phyloP scores from a whole-genome alignment of 1,140 invertebrate species.

The Lasioglossum albipes region DNA sequence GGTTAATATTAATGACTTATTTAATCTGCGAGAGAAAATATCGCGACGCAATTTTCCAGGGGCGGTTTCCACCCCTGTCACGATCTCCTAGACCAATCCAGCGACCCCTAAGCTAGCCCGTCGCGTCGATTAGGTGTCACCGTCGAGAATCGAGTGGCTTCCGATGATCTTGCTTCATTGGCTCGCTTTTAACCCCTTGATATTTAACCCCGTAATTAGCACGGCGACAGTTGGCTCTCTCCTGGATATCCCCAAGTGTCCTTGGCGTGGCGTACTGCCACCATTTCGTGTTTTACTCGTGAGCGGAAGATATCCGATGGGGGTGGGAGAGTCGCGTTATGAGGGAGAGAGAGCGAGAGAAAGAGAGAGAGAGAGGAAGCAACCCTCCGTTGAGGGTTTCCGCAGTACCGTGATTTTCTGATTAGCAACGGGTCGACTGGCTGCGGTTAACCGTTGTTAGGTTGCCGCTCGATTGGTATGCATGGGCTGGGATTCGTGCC shows the following conservation, averaged over 20 bases:
- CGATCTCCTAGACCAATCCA: neutral
- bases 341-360: constrained; percentile 20
- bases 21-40: too few relatives aligned
- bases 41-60: neutral
- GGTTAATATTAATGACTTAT: too few relatives aligned
- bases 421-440: constrained; percentile 79
- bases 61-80: neutral
- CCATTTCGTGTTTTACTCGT: constrained; percentile 12
- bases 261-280: neutral
- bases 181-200: constrained; percentile 73
- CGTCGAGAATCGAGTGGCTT: constrained; percentile 14
- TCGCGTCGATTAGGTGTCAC: constrained; percentile 39
- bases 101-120: constrained; percentile 34
- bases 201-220: constrained; percentile 77
- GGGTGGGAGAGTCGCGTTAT: constrained; percentile 41
- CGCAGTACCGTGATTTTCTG: constrained; percentile 78
- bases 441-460: constrained; percentile 80
- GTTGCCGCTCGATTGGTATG: constrained; percentile 78
- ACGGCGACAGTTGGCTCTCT: constrained; percentile 49
- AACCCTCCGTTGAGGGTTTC: constrained; percentile 72
- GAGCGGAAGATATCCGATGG: constrained; percentile 40
- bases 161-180: constrained; percentile 66
- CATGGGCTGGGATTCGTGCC: constrained; percentile 78
- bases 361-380: constrained; percentile 4
- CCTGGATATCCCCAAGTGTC: constrained; percentile 20